Evolutionary conservation across 2,888 invertebrate genomes (phyloP).

Genomic region (Cosmia trapezina): DNA sequence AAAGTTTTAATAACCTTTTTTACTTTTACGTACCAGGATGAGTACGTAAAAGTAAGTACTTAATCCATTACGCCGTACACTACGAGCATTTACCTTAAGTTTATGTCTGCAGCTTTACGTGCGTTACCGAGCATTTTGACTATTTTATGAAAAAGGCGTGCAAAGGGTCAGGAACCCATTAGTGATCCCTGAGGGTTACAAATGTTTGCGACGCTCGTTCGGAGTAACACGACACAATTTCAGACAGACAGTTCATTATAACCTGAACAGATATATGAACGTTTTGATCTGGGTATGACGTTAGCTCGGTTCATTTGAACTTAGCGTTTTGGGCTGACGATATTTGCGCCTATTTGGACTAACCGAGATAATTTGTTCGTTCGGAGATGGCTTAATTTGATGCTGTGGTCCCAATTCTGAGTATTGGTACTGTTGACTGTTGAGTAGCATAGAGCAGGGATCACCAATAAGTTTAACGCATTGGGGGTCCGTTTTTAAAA

Average conservation of each 20-base stretch:
- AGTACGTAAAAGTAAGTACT: constrained; percentile 1
- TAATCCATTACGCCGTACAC: constrained; percentile 32
- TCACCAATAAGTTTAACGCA: too few species aligned
- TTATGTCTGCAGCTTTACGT: constrained; percentile 49
- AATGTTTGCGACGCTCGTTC: constrained; percentile 48
- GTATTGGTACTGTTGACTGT: neutral
- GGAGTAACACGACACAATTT: constrained; percentile 31
- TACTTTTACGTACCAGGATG: neutral
- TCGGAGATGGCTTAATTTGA: constrained; percentile 31
- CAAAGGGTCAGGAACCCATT: constrained; percentile 57
- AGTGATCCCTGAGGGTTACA: constrained; percentile 51
- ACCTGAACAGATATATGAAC: constrained; percentile 43
- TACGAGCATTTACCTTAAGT: constrained; percentile 41
- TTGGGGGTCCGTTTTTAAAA: too few species aligned
- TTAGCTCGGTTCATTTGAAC: constrained; percentile 36
- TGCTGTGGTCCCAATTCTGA: neutral
- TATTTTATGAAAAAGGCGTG: constrained; percentile 58
- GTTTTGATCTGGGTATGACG: constrained; percentile 39
- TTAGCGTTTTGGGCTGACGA: constrained; percentile 26
- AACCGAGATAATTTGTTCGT: constrained; percentile 30
- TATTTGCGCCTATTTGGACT: constrained; percentile 26
- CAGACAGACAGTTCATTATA: constrained; percentile 50
- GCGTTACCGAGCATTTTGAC: constrained; percentile 35
- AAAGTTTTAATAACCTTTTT: constrained; percentile 5
- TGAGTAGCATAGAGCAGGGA: neutral